Base-by-base conservation (phyloP, 2,797 vertebrate species). In the Microctenopoma lineatum region DNA sequence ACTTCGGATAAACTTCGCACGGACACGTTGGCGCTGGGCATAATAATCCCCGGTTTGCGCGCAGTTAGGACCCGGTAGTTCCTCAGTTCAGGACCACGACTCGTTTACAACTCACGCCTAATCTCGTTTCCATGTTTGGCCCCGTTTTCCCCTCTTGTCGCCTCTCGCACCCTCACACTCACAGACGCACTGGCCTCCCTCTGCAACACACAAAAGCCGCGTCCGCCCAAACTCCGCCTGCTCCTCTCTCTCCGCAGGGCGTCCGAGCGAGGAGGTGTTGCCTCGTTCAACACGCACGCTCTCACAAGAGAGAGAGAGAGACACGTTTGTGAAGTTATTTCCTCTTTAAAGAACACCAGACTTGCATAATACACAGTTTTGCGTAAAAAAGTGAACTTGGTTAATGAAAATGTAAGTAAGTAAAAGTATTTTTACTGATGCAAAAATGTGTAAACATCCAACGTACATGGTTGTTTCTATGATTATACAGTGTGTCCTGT, bases 1-100 rank as follows among this genome's bases (percentile, higher is more conserved):
- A 80, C 87, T 87, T 93, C 89, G 11, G 85, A 83, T 84, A 92
- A 91, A 92, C 84, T 93, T 89, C 87, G 87, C 77, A 90, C 89
- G 42, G 91, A 83, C 66, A 89, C 84, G 77, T 71, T 89, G 48
- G 84, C 79, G 81, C 90, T 89, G 87, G 90, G 88, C 92, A 92
- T 91, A 85, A 86, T 90, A 85, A 67, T 83, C 79, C 83, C 79
- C 67, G 4, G 74, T 66, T 11, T 2, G 62, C 2, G n/a, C n/a
- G 66, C 64, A 12, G 12, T 9, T 12, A 2, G 38, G 56, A 63
- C 58, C 62, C 27, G 56, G 0, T 4, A 32, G 38, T 38, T 59
- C 47, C 42, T 81, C 79, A 56, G 2, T 45, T 39, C 56, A 48
- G 25, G 27, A 51, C 27, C 39, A 1, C 38, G 50, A 38, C 75